A percentile compares a stretch with the other conserved stretches of the same genome.
phyloP scores from a whole-genome alignment of 2,113 vertebrate genomes.

The Hylia prasina region DNA sequence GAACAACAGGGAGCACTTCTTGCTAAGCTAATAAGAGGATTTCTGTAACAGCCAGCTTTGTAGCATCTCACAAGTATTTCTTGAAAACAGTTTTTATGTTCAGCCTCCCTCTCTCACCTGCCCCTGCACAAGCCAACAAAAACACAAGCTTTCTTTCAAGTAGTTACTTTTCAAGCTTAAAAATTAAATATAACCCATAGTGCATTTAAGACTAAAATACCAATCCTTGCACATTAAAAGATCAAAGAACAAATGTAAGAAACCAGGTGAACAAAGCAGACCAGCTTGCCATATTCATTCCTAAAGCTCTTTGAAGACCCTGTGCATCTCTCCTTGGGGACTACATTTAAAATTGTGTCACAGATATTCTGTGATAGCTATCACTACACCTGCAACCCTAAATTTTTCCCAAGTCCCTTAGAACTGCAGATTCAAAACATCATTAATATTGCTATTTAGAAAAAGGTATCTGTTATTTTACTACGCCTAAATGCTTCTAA shows the following conservation, averaged over 20 bases:
- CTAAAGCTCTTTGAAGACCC: background rate
- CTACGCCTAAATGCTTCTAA: background rate
- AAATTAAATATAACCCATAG: background rate
- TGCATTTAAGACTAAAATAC: background rate
- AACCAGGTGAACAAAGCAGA: background rate
- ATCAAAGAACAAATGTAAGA: background rate
- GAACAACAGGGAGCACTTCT: background rate
- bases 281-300: background rate
- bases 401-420: background rate
- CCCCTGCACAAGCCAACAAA: background rate
- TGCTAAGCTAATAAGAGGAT: background rate
- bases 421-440: background rate
- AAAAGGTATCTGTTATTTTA: background rate
- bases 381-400: background rate
- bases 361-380: background rate
- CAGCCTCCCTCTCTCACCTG: background rate
- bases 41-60: background rate
- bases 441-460: background rate
- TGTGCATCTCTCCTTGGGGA: background rate
- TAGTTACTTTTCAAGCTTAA: background rate
- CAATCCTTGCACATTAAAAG: background rate
- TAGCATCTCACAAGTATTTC: background rate
- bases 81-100: background rate
- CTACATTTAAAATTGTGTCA: background rate
- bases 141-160: background rate